These are phyloP conservation scores for Arothron firmamentum DNA, from an alignment of 2,113 vertebrate species.

Conservation along the genomic window DNA sequence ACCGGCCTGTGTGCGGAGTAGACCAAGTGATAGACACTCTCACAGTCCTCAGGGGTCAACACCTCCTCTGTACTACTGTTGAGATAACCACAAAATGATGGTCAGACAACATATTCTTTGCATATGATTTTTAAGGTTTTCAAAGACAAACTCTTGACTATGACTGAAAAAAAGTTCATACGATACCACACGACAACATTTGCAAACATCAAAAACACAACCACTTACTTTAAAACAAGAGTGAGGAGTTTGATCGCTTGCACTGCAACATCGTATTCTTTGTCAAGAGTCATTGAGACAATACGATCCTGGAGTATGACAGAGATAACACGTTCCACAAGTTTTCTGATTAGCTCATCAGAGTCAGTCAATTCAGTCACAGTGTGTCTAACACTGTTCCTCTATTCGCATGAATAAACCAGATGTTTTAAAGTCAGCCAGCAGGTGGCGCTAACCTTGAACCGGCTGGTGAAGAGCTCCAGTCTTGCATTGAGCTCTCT, in stretches of 20 bases:
- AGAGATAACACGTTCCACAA: slow-evolving; percentile 7
- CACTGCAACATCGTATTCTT: slow-evolving; percentile 98
- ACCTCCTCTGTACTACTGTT: slow-evolving; percentile 96
- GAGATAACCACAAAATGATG: slow-evolving; percentile 37
- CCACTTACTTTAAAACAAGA: slow-evolving; percentile 96
- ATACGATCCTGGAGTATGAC: slow-evolving; percentile 85
- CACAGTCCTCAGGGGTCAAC: slow-evolving; percentile 96
- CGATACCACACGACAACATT: neutral
- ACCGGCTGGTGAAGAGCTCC: slow-evolving; percentile 98
- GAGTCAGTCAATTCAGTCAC: neutral
- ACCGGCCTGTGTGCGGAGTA: slow-evolving; percentile 97
- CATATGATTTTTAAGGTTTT: no score
- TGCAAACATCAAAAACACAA: neutral
- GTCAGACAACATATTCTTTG: no score
- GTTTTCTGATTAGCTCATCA: neutral
- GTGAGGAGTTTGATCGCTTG: slow-evolving; percentile 99
- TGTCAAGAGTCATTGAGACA: slow-evolving; percentile 98
- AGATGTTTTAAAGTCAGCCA: slow-evolving; percentile 37
- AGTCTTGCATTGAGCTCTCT: slow-evolving; percentile 97
- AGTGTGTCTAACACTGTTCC: neutral
- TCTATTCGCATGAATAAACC: neutral
- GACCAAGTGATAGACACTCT: slow-evolving; percentile 97
- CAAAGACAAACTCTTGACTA: neutral
- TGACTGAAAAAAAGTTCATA: neutral
- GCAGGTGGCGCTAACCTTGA: slow-evolving; percentile 85